These are phyloP conservation scores for Damaliscus lunatus DNA, from an alignment of 2,113 vertebrate genomes.

Conservation along the genomic window DNA sequence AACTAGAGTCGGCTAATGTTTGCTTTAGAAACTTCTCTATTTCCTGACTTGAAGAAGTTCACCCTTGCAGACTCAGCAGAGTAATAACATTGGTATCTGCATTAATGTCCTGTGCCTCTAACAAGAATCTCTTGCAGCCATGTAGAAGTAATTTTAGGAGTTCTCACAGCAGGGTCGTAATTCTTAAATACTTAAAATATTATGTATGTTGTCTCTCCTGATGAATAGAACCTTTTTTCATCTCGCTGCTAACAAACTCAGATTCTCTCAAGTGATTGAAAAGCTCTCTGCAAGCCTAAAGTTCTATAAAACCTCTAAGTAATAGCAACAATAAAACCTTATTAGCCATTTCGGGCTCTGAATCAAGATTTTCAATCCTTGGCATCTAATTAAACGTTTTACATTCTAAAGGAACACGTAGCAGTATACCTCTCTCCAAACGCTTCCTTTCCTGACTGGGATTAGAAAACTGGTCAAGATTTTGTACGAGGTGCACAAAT, in stretches of 20 bases:
- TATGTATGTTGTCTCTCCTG: constrained; percentile 57
- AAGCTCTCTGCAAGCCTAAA: constrained; percentile 59
- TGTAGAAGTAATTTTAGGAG: constrained; percentile 38
- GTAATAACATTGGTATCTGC: background rate
- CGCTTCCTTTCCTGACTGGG: background rate
- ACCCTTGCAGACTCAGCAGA: constrained; percentile 22
- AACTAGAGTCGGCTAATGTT: constrained; percentile 45
- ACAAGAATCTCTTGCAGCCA: constrained; percentile 11
- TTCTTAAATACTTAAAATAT: constrained; percentile 72
- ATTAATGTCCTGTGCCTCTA: constrained; percentile 35
- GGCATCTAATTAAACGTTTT: constrained; percentile 51
- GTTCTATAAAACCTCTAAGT: constrained; percentile 73
- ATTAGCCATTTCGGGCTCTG: constrained; percentile 54
- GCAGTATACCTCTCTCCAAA: constrained; percentile 16
- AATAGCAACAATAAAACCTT: constrained; percentile 65
- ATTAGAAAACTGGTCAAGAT: constrained; percentile 20
- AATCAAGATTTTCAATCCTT: constrained; percentile 69
- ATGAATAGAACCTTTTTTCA: constrained; percentile 60
- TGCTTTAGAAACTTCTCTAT: constrained; percentile 60
- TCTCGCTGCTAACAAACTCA: constrained; percentile 61
- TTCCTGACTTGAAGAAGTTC: constrained; percentile 48
- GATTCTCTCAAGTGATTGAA: constrained; percentile 65
- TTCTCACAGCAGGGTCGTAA: constrained; percentile 52
- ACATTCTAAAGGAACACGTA: constrained; percentile 31
- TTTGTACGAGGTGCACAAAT: background rate